Evolutionary conservation across 2,797 vertebrate genomes (phyloP).

Genomic region (Eulemur albifrons): DNA sequence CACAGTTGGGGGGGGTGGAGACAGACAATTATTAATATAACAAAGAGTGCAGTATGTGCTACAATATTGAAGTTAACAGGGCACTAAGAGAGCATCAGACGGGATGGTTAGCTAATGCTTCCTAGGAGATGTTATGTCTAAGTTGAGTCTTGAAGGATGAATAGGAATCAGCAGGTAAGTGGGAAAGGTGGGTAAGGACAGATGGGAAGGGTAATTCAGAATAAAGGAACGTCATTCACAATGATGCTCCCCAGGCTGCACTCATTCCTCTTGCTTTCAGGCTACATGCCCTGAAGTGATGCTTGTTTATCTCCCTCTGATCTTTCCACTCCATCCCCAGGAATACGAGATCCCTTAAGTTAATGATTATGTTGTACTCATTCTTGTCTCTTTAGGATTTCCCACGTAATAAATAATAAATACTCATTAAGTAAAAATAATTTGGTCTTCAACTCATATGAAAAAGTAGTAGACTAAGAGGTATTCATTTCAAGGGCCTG

Average conservation of each 20-base stretch:
- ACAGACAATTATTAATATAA: neutral
- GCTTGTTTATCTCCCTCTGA: neutral
- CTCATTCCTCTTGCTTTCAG: neutral
- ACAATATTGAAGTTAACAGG: neutral
- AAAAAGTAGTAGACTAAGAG: conserved; percentile 18
- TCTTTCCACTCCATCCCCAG: neutral
- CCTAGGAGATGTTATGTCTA: neutral
- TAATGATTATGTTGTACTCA: neutral
- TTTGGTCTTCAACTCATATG: conserved; percentile 32
- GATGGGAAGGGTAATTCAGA: neutral
- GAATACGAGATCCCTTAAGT: conserved; percentile 27
- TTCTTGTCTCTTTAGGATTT: neutral
- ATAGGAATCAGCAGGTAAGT: neutral
- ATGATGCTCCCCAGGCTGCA: neutral
- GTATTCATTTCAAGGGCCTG: neutral
- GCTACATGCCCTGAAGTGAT: neutral
- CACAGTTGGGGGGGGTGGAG: neutral
- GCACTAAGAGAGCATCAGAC: neutral
- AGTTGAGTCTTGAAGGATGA: neutral
- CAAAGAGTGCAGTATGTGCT: neutral
- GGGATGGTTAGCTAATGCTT: neutral
- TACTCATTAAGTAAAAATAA: neutral
- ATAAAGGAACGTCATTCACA: neutral
- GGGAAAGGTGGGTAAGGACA: neutral
- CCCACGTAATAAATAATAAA: conserved; percentile 14